These are phyloP conservation scores for Myodes glareolus DNA, from an alignment of 2,113 vertebrate species.

Conservation along the genomic window DNA sequence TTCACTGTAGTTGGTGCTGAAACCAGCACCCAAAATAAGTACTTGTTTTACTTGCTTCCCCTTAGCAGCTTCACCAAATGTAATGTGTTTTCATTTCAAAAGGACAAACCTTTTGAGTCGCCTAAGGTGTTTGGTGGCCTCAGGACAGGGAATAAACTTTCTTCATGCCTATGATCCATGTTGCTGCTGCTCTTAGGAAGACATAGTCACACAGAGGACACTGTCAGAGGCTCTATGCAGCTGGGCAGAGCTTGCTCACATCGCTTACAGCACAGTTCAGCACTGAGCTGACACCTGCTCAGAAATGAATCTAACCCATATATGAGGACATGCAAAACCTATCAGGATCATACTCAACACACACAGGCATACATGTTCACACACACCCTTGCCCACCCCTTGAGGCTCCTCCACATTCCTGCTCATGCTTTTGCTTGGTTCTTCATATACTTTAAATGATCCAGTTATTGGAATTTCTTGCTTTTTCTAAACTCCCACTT, in stretches of 20 bases:
- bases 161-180: background rate
- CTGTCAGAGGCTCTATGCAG: background rate
- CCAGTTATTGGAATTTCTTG: background rate
- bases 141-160: background rate
- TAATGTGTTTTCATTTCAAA: background rate
- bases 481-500: background rate
- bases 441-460: background rate
- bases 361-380: background rate
- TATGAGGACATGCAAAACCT: no score
- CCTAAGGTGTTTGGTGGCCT: background rate
- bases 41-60: background rate
- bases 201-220: background rate
- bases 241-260: background rate
- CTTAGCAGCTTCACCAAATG: background rate
- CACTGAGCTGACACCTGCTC: no score
- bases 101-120: background rate
- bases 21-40: background rate
- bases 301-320: background rate
- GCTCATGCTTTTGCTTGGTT: background rate
- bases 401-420: background rate
- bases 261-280: background rate
- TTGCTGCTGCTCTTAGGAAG: background rate
- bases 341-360: background rate
- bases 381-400: background rate
- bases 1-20: background rate